A percentile compares a stretch with the other conserved stretches of the same genome.
phyloP scores from a whole-genome alignment of 2,797 vertebrate genomes.

The Carcharodon carcharias region DNA sequence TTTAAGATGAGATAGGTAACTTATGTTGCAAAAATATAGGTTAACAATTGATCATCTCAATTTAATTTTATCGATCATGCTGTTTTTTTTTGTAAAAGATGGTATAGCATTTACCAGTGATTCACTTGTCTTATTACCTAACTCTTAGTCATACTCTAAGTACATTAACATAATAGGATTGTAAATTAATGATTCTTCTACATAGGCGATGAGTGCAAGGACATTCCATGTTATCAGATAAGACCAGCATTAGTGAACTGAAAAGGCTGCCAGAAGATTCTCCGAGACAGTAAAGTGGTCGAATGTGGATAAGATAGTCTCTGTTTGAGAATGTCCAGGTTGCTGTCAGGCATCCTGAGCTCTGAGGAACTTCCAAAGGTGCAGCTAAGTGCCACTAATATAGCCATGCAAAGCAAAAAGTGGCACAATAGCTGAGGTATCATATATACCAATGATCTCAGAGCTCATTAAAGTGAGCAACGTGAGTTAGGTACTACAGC shows the following conservation, averaged over 20 bases:
- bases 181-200: not conserved
- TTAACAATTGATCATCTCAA: not conserved
- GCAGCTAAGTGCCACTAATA: not conserved
- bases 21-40: not conserved
- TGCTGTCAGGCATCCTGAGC: not conserved
- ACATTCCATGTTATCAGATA: not conserved
- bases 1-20: not conserved
- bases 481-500: not conserved
- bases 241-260: not conserved
- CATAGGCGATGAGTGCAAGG: not conserved
- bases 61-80: not conserved
- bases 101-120: not conserved
- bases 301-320: not conserved
- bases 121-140: not conserved
- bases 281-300: not conserved
- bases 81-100: not conserved
- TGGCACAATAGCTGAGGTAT: not conserved
- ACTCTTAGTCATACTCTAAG: not conserved
- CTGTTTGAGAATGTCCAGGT: not conserved
- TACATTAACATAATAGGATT: not conserved
- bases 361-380: not conserved
- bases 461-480: slow-evolving; percentile 29
- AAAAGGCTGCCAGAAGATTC: not conserved
- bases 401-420: not conserved
- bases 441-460: not conserved